Conservation (phyloP, 2,888 invertebrate species). For the Alloplasta piceator region DNA sequence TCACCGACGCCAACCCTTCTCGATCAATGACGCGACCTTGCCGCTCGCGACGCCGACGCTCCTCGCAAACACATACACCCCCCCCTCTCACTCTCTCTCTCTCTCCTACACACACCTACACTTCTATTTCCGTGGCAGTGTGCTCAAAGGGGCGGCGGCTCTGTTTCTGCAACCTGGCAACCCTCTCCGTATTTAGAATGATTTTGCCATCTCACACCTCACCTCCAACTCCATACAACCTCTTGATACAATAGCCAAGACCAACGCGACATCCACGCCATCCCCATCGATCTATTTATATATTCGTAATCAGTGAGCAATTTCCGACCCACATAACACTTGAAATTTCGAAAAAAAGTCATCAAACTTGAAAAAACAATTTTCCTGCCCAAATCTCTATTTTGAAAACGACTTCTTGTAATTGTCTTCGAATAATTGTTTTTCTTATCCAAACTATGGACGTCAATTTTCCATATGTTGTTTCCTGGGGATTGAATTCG, state of each 20-base stretch:
- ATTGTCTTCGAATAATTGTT: no score
- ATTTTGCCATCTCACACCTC: constrained; percentile 72
- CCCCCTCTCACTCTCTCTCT: constrained; percentile 45
- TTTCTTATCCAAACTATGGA: no score
- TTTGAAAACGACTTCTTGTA: no score
- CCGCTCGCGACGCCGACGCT: constrained; percentile 69
- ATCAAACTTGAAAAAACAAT: not conserved
- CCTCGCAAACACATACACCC: constrained; percentile 54
- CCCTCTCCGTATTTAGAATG: constrained; percentile 83
- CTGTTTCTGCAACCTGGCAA: constrained; percentile 83
- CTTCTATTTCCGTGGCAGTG: constrained; percentile 59
- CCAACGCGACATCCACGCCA: constrained; percentile 6
- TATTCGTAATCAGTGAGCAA: no score
- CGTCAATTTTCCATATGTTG: no score
- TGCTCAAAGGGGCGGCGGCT: constrained; percentile 82
- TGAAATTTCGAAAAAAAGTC: no score
- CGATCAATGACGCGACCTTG: constrained; percentile 83
- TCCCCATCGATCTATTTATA: constrained; percentile 45
- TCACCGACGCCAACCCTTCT: constrained; percentile 77
- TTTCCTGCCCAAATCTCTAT: constrained; percentile 24
- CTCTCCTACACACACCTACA: constrained; percentile 30
- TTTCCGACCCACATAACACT: no score
- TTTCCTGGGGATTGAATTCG: no score
- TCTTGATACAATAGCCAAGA: constrained; percentile 34
- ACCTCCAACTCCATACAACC: constrained; percentile 53